Evolutionary conservation across 2,888 invertebrate species (phyloP), one percentile per base, ranked within the genome.

Genomic region (Elmis aenea): DNA sequence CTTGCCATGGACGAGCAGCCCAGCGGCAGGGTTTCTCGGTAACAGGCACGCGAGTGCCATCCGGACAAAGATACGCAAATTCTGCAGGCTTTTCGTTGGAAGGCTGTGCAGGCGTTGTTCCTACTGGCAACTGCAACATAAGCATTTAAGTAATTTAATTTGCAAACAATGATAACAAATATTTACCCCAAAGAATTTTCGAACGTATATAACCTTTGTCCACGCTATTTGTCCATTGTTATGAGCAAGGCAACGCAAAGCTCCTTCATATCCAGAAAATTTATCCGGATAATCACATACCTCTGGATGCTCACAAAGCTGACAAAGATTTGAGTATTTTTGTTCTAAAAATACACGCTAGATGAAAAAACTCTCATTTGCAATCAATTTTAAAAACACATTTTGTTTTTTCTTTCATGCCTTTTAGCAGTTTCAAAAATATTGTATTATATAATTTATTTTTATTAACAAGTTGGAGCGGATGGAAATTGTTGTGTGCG

Each of bases 1-100:
- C 85, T 57, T 81, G 85, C 85, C 89, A 89, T n/a, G 89, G 89
- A 38, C 88, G 73, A 1, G 85, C 84, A 0, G 88, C 88, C 89
- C 89, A 90, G 1, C 81, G 77, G 57, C 89, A 90, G 1, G 79
- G 73, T 8, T 67, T 70, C 3, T 74, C 75, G 15, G 74, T 79
- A 6, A 87, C 70, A 1, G 83, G 76, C 0, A 76, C 74, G 53
- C 80, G 81, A 3, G 75, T 76, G 2, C 86, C 89, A 58, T 89
- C 88, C 2, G 81, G 83, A 57, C 89, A 90, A 22, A 90, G 74
- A 58, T 87, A 86, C 27, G 81, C 77, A 61, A 75, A 88, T 14
- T 85, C 76, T 4, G 73, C 74, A 0, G 81, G 75, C 44, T 80
- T 76, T 60, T 79, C 79, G 24, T 76, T 68, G 0, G 79, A 75